Evolutionary conservation across 2,888 invertebrate species (phyloP).

Genomic region (Sympetrum striolatum): DNA sequence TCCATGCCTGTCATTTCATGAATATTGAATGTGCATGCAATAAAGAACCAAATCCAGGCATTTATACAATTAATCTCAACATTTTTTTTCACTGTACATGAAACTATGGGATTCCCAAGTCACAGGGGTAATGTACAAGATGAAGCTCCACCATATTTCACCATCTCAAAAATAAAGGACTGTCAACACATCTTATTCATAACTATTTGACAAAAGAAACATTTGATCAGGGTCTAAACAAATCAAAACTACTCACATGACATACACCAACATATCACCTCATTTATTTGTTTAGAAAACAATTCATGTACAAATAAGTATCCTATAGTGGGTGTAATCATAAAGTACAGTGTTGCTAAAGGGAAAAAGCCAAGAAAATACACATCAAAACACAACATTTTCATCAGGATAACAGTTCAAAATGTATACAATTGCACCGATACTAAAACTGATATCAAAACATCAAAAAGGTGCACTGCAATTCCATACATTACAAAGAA

Average conservation of each 20-base stretch:
- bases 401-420: not conserved
- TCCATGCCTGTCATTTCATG: slow-evolving; percentile 27
- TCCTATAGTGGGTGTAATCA: slow-evolving; percentile 7
- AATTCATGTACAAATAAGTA: slow-evolving; percentile 8
- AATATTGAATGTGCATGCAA: slow-evolving; percentile 43
- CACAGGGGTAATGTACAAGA: not conserved
- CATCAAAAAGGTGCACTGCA: not conserved
- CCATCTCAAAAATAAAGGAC: not conserved
- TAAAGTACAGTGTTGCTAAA: not conserved
- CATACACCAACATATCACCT: slow-evolving; percentile 35
- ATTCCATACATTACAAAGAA: not conserved
- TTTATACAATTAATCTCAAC: not conserved
- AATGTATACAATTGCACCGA: not conserved
- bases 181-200: not conserved
- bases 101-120: not conserved
- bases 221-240: not conserved
- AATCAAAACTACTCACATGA: slow-evolving; percentile 23
- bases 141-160: not conserved
- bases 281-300: slow-evolving; percentile 4
- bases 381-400: not conserved
- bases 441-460: not conserved
- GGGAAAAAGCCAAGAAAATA: not conserved
- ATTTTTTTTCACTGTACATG: not conserved
- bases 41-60: not conserved
- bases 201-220: not conserved